Percentiles rank a stretch among this genome's conserved stretches.
These are phyloP conservation scores for Perodicticus potto DNA, from an alignment of 2,797 vertebrate species.

Conservation along the genomic window DNA sequence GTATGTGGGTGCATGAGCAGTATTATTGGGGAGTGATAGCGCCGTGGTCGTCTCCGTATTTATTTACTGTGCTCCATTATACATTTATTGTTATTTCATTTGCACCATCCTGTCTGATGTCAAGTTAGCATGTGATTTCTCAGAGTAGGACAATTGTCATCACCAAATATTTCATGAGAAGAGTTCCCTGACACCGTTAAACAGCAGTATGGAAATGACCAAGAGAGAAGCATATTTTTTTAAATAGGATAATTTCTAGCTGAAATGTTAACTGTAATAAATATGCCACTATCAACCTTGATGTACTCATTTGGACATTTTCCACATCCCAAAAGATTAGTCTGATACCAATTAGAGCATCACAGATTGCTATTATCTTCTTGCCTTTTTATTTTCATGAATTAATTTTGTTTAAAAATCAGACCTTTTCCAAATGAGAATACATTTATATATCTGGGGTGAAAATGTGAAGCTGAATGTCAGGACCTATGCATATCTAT, in stretches of 20 bases:
- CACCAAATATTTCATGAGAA: conserved; percentile 44
- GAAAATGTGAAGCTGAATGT: conserved; percentile 66
- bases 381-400: conserved; percentile 77
- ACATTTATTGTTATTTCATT: neutral
- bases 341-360: conserved; percentile 80
- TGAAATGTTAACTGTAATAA: conserved; percentile 75
- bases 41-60: neutral
- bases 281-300: conserved; percentile 62
- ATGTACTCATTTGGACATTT: conserved; percentile 74
- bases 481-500: conserved; percentile 58
- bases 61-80: conserved; percentile 5
- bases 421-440: conserved; percentile 77
- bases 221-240: conserved; percentile 41
- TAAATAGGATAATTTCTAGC: conserved; percentile 68
- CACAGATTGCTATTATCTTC: conserved; percentile 74
- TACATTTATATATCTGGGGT: conserved; percentile 80
- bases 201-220: conserved; percentile 49
- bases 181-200: conserved; percentile 51
- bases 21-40: neutral
- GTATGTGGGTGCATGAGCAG: neutral
- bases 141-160: conserved; percentile 28
- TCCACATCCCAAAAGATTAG: conserved; percentile 60
- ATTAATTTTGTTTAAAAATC: conserved; percentile 79
- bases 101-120: neutral
- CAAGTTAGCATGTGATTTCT: conserved; percentile 22